Percentiles rank a stretch among this genome's conserved stretches.
Evolutionary conservation across 2,797 vertebrate species (phyloP).

Genomic region (Macrochelys suwanniensis): DNA sequence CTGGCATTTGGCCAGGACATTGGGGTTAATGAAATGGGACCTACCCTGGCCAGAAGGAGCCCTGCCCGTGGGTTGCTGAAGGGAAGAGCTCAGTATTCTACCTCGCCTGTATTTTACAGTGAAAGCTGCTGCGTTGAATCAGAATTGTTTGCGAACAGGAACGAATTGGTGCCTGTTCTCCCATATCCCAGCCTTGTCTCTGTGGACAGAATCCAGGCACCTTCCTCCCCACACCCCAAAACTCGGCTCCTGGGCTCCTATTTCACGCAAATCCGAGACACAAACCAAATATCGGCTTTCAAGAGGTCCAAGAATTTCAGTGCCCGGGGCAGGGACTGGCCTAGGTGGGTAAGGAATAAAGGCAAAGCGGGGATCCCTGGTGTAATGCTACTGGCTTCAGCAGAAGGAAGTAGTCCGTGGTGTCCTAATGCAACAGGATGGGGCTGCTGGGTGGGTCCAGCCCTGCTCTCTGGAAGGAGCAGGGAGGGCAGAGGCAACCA

Average conservation of each 20-base stretch:
- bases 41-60: not conserved
- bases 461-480: not conserved
- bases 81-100: not conserved
- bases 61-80: not conserved
- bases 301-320: slow-evolving; percentile 18
- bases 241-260: not conserved
- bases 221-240: not conserved
- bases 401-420: not conserved
- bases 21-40: not conserved
- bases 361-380: not conserved
- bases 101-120: not conserved
- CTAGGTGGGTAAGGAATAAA: not conserved
- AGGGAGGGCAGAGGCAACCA: not conserved
- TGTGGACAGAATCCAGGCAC: not conserved
- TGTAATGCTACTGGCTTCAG: not conserved
- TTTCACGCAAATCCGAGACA: not conserved
- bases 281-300: not conserved
- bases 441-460: not conserved
- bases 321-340: not conserved
- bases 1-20: no score
- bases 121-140: not conserved
- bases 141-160: not conserved
- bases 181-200: not conserved
- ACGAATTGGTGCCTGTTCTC: not conserved
- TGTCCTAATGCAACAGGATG: not conserved